Conservation (phyloP, 1,140 invertebrate species). For the Argopecten irradians region DNA sequence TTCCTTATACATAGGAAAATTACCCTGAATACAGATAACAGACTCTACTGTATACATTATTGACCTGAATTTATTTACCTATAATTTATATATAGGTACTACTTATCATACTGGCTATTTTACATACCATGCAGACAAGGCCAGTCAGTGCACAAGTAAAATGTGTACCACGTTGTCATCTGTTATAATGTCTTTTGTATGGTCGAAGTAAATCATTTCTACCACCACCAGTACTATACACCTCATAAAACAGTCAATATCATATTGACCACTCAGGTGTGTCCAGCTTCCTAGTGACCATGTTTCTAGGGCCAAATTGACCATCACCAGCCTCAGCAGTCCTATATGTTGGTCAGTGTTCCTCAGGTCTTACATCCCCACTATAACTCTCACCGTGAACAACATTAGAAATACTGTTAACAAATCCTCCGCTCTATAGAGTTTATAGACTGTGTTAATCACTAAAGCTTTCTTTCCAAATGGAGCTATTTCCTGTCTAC, state of each 20-base stretch:
- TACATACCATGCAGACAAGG: background rate
- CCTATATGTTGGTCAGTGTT: background rate
- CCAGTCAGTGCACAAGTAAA: slow-evolving; percentile 7
- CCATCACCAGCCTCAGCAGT: slow-evolving; percentile 12
- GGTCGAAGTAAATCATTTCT: background rate
- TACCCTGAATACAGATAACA: background rate
- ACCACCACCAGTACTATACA: too few relatives aligned
- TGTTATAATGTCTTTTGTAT: background rate
- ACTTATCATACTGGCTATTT: background rate
- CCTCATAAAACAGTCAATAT: background rate
- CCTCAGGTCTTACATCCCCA: background rate
- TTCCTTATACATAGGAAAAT: background rate
- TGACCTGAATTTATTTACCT: background rate
- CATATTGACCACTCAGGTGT: background rate
- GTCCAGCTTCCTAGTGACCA: background rate
- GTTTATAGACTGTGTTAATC: background rate
- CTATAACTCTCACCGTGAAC: background rate
- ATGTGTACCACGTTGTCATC: background rate
- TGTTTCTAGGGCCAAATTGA: background rate
- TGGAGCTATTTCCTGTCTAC: slow-evolving; percentile 20
- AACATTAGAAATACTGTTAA: background rate
- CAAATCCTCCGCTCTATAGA: background rate
- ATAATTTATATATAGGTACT: background rate
- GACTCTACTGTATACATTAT: background rate
- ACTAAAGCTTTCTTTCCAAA: slow-evolving; percentile 16